Evolutionary conservation across 1,140 invertebrate species (phyloP).

Genomic region (Orius laevigatus): DNA sequence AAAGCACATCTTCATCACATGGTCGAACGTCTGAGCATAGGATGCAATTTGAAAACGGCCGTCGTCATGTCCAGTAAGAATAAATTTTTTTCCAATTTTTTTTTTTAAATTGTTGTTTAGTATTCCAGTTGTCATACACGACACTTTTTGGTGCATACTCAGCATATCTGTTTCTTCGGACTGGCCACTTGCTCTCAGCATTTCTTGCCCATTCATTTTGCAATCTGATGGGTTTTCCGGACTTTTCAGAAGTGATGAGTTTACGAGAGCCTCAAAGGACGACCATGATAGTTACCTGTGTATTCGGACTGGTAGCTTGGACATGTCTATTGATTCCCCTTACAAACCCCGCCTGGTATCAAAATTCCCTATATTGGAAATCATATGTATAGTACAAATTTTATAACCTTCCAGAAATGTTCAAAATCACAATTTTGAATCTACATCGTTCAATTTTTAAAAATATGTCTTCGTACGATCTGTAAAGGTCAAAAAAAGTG

Average conservation of each 20-base stretch:
- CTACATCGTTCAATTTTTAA: too few relatives aligned
- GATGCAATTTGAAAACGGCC: slow-evolving; percentile 46
- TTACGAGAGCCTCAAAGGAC: slow-evolving; percentile 45
- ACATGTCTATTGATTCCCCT: slow-evolving; percentile 55
- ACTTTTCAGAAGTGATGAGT: slow-evolving; percentile 57
- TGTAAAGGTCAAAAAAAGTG: too few relatives aligned
- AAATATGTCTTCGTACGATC: too few relatives aligned
- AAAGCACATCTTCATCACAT: slow-evolving; percentile 1
- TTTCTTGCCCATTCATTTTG: slow-evolving; percentile 84
- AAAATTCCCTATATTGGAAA: slow-evolving; percentile 13
- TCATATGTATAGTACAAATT: background rate
- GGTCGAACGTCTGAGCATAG: slow-evolving; percentile 55
- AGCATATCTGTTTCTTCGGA: slow-evolving; percentile 68
- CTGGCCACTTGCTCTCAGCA: slow-evolving; percentile 76
- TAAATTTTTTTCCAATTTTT: background rate
- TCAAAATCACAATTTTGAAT: too few relatives aligned
- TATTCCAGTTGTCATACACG: slow-evolving; percentile 81
- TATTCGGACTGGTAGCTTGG: slow-evolving; percentile 63
- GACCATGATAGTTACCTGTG: slow-evolving; percentile 46
- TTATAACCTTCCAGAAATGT: too few relatives aligned
- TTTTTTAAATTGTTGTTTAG: slow-evolving; percentile 29
- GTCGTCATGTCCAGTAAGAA: background rate
- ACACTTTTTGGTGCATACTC: slow-evolving; percentile 88
- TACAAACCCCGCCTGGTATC: slow-evolving; percentile 58
- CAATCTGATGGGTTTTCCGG: slow-evolving; percentile 91